Conservation (phyloP, 2,888 invertebrate genomes). For the Caenorhabditis becei region DNA sequence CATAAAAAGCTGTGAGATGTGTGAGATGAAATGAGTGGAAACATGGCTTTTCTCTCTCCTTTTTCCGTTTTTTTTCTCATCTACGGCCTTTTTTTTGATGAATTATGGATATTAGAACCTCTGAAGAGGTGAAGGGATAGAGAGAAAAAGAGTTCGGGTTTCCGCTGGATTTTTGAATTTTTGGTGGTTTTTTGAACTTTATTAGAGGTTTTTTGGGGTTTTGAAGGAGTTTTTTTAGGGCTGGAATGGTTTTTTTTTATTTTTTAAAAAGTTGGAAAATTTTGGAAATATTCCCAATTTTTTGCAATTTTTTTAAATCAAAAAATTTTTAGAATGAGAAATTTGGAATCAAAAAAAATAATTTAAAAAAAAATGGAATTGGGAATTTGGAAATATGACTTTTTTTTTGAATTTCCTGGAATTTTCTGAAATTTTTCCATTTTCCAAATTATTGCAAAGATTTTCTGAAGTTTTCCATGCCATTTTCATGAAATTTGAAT, state of each 20-base stretch:
- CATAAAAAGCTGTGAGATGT: background rate
- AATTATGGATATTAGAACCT: conserved; percentile 10
- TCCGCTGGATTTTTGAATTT: background rate
- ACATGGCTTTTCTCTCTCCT: background rate
- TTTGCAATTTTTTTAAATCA: background rate
- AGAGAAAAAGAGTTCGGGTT: background rate
- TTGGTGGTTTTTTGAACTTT: background rate
- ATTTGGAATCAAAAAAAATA: background rate
- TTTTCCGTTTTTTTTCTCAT: background rate
- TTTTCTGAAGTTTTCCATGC: too few species aligned
- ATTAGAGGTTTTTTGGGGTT: background rate
- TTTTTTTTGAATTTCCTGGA: too few species aligned
- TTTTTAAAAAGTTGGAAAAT: too few species aligned
- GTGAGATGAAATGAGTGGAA: background rate
- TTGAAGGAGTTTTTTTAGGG: background rate
- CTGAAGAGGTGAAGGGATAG: background rate
- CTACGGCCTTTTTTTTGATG: background rate
- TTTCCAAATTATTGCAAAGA: too few species aligned
- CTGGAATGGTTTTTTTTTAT: too few species aligned
- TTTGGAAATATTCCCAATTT: background rate
- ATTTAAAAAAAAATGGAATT: background rate
- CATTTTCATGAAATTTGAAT: too few species aligned
- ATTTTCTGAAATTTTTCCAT: too few species aligned
- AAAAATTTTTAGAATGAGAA: too few species aligned
- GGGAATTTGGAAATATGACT: too few species aligned